Evolutionary conservation across 2,113 vertebrate species (phyloP).

Genomic region (western clawed frog (Xenopus tropicalis)): UCB_Xtro_10.0 CM004446.2:66072001-66072500

Average conservation of each 20-base stretch:
- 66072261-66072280: conserved; percentile 4
- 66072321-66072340: conserved; percentile 19
- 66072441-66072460: background rate
- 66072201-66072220: too few relatives aligned
- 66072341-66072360: conserved; percentile 27
- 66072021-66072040: too few relatives aligned
- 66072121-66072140: too few relatives aligned
- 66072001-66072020: too few relatives aligned
- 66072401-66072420: conserved; percentile 23
- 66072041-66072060: too few relatives aligned
- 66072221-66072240: background rate
- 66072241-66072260: background rate
- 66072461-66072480: background rate
- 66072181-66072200: too few relatives aligned
- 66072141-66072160: too few relatives aligned
- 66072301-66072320: conserved; percentile 35
- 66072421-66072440: background rate
- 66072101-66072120: too few relatives aligned
- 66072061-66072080: too few relatives aligned
- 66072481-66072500: background rate
- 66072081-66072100: too few relatives aligned
- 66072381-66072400: conserved; percentile 23
- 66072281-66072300: conserved; percentile 30
- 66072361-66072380: conserved; percentile 38
- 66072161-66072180: too few relatives aligned